Evolutionary conservation across 2,797 vertebrate genomes (phyloP), one percentile per base, ranked within the genome.

Genomic region (Microctenopoma stevenorrisi): DNA sequence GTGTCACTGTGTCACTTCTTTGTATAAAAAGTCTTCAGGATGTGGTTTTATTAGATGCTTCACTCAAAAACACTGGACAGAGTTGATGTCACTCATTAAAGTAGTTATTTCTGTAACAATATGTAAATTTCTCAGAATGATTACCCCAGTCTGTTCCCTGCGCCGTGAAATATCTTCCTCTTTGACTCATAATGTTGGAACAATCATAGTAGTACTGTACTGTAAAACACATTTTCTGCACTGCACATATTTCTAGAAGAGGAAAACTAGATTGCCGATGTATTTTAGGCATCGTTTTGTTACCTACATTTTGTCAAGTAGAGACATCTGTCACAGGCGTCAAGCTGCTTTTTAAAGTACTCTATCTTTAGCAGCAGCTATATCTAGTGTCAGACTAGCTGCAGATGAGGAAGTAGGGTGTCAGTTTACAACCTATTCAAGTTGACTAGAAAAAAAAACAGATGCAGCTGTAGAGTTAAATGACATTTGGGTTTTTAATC

Each of bases 351-450:
- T 86, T 79, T 79, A 78, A 84, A 89, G 50, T 22, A 15, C 15
- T 28, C 87, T 90, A 90, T 89, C 54, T 92, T 90, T 90, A 89
- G 91, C 77, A 0, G 28, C 0, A 18, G 56, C 53, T 76, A 38
- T 48, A 40, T 82, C 47, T 66, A 46, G 26, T 30, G 47, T 10
- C 65, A 82, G 63, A 54, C 61, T 15, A 52, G 54, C 74, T 71
- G 64, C 73, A 54, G 40, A 76, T 1, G 12, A 76, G 68, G 74
- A 86, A 74, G 78, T 63, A 7, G 6, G 56, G 76, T 52, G 53
- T 83, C 74, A 0, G 14, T 38, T 90, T 74, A 75, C 86, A 62
- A 43, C 58, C 57, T 18, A 2, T 11, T 48, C 49, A 35, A 48
- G n/a, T 4, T 50, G 28, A 47, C 16, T 16, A 60, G 42, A 40